Evolutionary conservation across 2,888 invertebrate genomes (phyloP), one percentile per base, ranked within the genome.

Genomic region (Coremacera marginata): DNA sequence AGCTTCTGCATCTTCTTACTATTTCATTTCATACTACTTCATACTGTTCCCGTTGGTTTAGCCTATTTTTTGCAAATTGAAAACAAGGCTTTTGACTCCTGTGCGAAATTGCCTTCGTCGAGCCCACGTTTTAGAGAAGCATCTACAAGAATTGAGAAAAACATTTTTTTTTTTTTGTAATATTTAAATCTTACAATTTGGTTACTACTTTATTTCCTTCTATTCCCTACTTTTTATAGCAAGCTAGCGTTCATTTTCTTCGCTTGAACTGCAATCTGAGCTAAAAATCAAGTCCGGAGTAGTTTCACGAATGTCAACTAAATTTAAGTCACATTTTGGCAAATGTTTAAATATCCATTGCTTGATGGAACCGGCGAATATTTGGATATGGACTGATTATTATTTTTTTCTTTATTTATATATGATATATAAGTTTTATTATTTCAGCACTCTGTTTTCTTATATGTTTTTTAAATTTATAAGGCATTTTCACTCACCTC

Each of bases 221-320:
- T 51, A 68, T 34, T 49, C 44, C 68, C 49, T 37, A 68, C 68
- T 19, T 34, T 68, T 68, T 68, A 68, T 68, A 37, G 68, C 68
- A 49, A 49, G 11, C 51, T 19, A 19, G 16, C n/a, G 49, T 68
- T 68, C 16, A 68, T 37, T 22, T 65, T 65, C n/a, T n/a, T n/a
- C n/a, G n/a, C n/a, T n/a, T n/a, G n/a, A n/a, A n/a, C 27, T 65
- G 65, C 22, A 65, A 16, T 2, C 75, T 71, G 19, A 70, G 70
- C 25, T 74, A 68, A 1, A 70, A 70, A 34, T 22, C 71, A 16
- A 75, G 68, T 49, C 75, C 78, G n/a, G n/a, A n/a, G n/a, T n/a
- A n/a, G 37, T 78, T 78, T 75, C 71, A 78, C 31, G 67, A 78
- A 55, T 75, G 7, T 22, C 68, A 49, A 49, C 65, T 37, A 65